phyloP scores from a whole-genome alignment of 2,888 invertebrate species.

The Meiosimyza decipiens region DNA sequence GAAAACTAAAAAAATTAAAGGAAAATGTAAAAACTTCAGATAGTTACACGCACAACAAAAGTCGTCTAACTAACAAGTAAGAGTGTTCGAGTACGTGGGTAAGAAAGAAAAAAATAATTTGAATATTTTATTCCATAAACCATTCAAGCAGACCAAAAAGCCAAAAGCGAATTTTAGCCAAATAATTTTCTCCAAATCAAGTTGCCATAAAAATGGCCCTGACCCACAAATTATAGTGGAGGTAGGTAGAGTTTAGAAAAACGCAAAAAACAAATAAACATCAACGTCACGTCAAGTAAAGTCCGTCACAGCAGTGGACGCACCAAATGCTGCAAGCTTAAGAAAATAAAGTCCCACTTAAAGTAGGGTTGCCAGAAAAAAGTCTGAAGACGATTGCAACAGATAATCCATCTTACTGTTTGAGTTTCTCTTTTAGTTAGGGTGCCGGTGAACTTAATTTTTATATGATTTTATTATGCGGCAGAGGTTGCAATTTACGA shows the following conservation, averaged over 20 bases:
- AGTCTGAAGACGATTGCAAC: no score
- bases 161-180: background rate
- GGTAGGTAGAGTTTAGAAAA: background rate
- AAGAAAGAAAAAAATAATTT: no score
- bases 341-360: background rate
- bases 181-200: conserved; percentile 14
- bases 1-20: background rate
- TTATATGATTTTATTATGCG: no score
- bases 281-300: background rate
- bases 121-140: background rate
- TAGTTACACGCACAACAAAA: background rate
- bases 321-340: background rate
- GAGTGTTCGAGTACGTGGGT: no score
- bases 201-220: conserved; percentile 14
- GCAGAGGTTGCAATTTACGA: no score
- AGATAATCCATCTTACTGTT: no score
- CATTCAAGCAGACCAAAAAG: background rate
- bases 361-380: background rate
- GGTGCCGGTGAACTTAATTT: no score
- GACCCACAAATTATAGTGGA: conserved; percentile 15
- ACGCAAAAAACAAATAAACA: background rate
- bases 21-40: background rate
- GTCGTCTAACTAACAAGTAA: no score
- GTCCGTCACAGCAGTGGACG: background rate
- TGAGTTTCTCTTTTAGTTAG: no score